Percentiles rank a stretch among this genome's conserved stretches.
phyloP scores from a whole-genome alignment of 2,797 vertebrate genomes.

The Tauraco hartlaubi region DNA sequence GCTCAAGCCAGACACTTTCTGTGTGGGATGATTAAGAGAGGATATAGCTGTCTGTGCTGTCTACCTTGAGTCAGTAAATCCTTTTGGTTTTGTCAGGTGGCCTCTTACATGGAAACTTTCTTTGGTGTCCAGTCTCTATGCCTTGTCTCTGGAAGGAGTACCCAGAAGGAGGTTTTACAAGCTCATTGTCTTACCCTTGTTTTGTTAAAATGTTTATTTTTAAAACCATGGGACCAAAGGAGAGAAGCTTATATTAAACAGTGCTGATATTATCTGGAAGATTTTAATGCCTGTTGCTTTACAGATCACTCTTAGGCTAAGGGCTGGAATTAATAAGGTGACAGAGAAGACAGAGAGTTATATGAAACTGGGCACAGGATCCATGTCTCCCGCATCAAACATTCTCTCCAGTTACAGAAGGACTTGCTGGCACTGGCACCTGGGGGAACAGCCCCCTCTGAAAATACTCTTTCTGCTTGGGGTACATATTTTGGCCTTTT shows the following conservation, averaged over 20 bases:
- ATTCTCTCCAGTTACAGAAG: not conserved
- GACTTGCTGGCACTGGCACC: not conserved
- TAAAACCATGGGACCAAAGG: not conserved
- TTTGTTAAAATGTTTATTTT: constrained; percentile 65
- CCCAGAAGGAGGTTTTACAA: constrained; percentile 58
- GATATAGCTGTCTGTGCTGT: not conserved
- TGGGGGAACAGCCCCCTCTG: not conserved
- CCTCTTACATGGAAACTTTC: constrained; percentile 10
- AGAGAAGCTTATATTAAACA: constrained; percentile 23
- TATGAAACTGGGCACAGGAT: not conserved
- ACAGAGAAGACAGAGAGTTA: not conserved
- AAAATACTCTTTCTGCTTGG: not conserved
- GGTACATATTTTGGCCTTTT: not conserved
- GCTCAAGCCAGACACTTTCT: not conserved
- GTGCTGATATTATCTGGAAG: constrained; percentile 37
- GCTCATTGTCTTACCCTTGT: constrained; percentile 20
- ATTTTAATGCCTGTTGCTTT: constrained; percentile 45
- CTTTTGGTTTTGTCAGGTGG: constrained; percentile 13
- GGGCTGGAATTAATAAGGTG: constrained; percentile 6
- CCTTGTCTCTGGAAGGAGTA: constrained; percentile 43
- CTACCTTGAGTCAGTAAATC: constrained; percentile 25
- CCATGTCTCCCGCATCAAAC: not conserved
- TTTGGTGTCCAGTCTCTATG: not conserved
- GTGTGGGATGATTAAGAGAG: not conserved
- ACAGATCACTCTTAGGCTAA: constrained; percentile 4